Percentiles rank a stretch among this genome's conserved stretches.
These are phyloP conservation scores for Epinotia bilunana DNA, from an alignment of 2,888 invertebrate genomes.

Conservation along the genomic window DNA sequence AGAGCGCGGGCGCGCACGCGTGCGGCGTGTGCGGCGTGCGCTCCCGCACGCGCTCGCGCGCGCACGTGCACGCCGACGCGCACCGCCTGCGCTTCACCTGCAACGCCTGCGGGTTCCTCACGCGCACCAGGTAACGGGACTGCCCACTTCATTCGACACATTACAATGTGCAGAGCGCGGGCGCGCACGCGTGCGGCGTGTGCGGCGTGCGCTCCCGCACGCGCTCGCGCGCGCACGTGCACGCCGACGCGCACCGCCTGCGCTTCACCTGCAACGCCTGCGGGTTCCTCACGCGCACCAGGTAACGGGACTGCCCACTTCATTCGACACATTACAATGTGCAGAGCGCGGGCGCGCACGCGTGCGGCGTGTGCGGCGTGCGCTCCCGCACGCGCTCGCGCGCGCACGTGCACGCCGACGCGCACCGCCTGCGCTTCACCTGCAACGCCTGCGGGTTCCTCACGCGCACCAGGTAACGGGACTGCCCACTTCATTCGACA, in stretches of 20 bases:
- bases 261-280: constrained; percentile 37
- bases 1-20: constrained; percentile 35
- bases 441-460: constrained; percentile 35
- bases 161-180: constrained; percentile 8
- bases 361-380: constrained; percentile 34
- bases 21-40: constrained; percentile 37
- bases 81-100: constrained; percentile 42
- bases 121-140: constrained; percentile 30
- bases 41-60: constrained; percentile 34
- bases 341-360: constrained; percentile 32
- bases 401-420: constrained; percentile 40
- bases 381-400: constrained; percentile 38
- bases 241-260: constrained; percentile 42
- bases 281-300: constrained; percentile 36
- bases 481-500: too few relatives aligned
- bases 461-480: constrained; percentile 33
- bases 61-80: constrained; percentile 41
- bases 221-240: constrained; percentile 37
- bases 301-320: not conserved
- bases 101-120: constrained; percentile 33
- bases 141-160: too few relatives aligned
- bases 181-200: constrained; percentile 33
- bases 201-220: constrained; percentile 38
- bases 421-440: constrained; percentile 41
- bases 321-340: not conserved